Evolutionary conservation across 2,797 vertebrate genomes (phyloP), one percentile per base, ranked within the genome.

Genomic region (Coregonus ussuriensis): DNA sequence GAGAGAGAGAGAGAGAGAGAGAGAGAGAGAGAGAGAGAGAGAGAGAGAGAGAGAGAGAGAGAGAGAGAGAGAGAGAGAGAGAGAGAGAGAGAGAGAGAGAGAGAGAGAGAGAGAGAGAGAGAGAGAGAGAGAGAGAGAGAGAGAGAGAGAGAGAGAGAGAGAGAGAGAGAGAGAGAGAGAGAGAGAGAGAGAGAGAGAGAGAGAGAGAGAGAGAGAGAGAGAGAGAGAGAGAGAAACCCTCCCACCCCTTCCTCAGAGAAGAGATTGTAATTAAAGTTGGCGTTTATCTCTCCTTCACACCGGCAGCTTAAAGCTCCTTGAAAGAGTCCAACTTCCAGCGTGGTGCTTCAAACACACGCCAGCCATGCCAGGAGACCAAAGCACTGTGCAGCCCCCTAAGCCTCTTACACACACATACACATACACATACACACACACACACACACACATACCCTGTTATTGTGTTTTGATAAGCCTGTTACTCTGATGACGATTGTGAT

Each of bases 281-380:
- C 91, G 92, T 96, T 91, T 97, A 96, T 97, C 96, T 96, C 93
- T 86, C 85, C 89, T 87, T 86, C 91, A 90, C 94, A 89, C 91
- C 85, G 82, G 83, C 89, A 87, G 86, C 94, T 94, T 94, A 92
- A 91, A 94, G 87, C 94, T 94, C 87, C 93, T 94, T 93, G 94
- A 95, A 96, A 94, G 91, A 93, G 88, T 84, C 86, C 83, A 82
- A 89, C 88, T 89, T 87, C 81, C 84, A 85, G 81, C 37, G 41
- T 13, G 11, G 76, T 79, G 88, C 87, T 91, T 85, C 47, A 91
- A 91, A 94, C 78, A 82, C 41, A 3, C 75, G 77, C 78, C 88
- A 81, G 83, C 85, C 68, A 66, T 88, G 91, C 89, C 88, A 89
- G 85, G 79, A 85, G 87, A 86, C 81, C 84, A 85, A 84, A 87